Evolutionary conservation across 2,113 vertebrate species (phyloP).

Genomic region (Melozone crissalis): DNA sequence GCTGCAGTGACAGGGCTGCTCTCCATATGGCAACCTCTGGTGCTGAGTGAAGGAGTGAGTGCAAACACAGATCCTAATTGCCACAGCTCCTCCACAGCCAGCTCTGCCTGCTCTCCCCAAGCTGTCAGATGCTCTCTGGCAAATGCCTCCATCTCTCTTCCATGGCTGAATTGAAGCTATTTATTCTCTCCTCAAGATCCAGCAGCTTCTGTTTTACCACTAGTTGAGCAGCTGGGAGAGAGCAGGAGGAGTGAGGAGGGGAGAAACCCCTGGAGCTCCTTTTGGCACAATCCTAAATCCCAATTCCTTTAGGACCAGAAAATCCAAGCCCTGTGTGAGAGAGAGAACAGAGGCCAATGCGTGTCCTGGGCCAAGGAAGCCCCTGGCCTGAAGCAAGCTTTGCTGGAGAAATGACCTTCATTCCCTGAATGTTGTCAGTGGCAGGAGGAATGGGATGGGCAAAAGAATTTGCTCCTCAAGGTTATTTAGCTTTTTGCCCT

Average conservation of each 20-base stretch:
- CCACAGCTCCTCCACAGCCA: constrained; percentile 42
- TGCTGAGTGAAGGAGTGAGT: constrained; percentile 40
- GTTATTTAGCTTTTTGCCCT: neutral
- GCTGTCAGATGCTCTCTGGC: constrained; percentile 51
- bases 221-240: neutral
- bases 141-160: constrained; percentile 52
- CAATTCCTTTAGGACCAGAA: neutral
- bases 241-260: neutral
- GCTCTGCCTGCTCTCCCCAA: constrained; percentile 38
- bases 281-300: neutral
- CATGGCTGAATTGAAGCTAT: neutral
- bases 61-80: constrained; percentile 62
- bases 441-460: neutral
- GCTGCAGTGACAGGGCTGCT: constrained; percentile 51
- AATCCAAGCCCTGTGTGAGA: rapidly evolving
- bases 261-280: neutral
- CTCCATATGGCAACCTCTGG: constrained; percentile 54
- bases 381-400: rapidly evolving
- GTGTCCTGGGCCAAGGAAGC: neutral
- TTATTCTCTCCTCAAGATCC: neutral
- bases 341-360: neutral
- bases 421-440: too few species aligned
- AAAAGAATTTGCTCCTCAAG: neutral
- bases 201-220: neutral
- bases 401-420: neutral